phyloP scores from a whole-genome alignment of 2,113 vertebrate species.

The Nannospalax galili region DNA sequence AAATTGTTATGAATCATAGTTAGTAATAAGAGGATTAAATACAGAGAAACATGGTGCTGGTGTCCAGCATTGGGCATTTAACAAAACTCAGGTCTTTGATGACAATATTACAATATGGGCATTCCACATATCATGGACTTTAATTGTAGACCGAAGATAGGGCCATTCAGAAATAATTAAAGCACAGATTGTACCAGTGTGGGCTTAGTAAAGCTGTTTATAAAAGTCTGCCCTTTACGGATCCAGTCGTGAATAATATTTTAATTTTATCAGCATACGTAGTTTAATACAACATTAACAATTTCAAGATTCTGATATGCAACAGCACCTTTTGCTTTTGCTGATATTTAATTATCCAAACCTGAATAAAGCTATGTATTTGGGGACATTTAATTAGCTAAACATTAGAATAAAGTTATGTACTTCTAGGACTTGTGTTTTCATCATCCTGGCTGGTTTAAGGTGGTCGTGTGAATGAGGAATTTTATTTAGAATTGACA shows the following conservation, averaged over 20 bases:
- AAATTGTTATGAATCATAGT: constrained; percentile 59
- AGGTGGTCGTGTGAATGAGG: constrained; percentile 40
- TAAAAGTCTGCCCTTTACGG: neutral
- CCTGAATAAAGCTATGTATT: neutral
- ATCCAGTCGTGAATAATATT: neutral
- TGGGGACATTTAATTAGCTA: constrained; percentile 9
- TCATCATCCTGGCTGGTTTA: neutral
- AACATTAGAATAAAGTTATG: neutral
- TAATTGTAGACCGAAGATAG: constrained; percentile 24
- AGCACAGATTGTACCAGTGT: neutral
- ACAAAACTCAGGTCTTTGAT: constrained; percentile 40
- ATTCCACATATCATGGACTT: neutral
- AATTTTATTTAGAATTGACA: constrained; percentile 34
- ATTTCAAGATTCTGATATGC: constrained; percentile 13
- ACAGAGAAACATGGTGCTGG: neutral
- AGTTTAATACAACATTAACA: neutral
- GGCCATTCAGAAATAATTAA: constrained; percentile 42
- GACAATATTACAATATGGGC: neutral
- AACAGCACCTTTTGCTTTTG: neutral
- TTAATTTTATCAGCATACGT: neutral
- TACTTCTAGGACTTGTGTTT: constrained; percentile 29
- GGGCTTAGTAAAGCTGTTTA: constrained; percentile 28
- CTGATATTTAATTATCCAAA: neutral
- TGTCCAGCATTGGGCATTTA: neutral
- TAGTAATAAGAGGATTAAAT: constrained; percentile 66